phyloP scores from a whole-genome alignment of 2,888 invertebrate genomes.

The Lydus trimaculatus region DNA sequence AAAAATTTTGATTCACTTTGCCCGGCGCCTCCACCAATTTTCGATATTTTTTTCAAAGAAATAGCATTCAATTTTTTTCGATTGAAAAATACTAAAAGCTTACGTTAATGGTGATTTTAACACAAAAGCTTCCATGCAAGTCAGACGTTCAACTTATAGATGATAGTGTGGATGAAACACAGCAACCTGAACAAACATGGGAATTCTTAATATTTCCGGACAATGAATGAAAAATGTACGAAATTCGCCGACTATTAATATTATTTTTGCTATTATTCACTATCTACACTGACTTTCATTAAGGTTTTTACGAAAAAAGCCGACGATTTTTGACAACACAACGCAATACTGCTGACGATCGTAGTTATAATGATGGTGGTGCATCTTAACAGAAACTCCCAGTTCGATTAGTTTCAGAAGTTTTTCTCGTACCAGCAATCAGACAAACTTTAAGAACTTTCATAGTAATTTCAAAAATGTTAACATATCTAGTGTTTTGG shows the following conservation, averaged over 20 bases:
- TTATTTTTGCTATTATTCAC: too few relatives aligned
- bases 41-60: neutral
- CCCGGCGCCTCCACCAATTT: neutral
- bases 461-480: too few relatives aligned
- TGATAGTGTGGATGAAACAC: too few relatives aligned
- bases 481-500: neutral
- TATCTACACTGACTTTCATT: neutral
- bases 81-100: neutral
- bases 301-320: neutral
- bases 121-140: neutral
- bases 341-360: neutral
- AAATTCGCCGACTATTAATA: neutral
- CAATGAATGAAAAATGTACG: neutral
- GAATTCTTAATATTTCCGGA: neutral
- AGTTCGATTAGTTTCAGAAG: neutral
- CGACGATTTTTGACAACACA: neutral
- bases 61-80: neutral
- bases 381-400: neutral
- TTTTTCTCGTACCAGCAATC: neutral
- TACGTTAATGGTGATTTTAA: neutral
- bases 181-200: neutral
- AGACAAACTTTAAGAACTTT: too few relatives aligned
- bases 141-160: neutral
- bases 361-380: neutral
- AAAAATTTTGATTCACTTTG: neutral